A percentile compares a stretch with the other conserved stretches of the same genome.
Evolutionary conservation across 2,797 vertebrate species (phyloP).

Genomic region (Bovichtus variegatus): DNA sequence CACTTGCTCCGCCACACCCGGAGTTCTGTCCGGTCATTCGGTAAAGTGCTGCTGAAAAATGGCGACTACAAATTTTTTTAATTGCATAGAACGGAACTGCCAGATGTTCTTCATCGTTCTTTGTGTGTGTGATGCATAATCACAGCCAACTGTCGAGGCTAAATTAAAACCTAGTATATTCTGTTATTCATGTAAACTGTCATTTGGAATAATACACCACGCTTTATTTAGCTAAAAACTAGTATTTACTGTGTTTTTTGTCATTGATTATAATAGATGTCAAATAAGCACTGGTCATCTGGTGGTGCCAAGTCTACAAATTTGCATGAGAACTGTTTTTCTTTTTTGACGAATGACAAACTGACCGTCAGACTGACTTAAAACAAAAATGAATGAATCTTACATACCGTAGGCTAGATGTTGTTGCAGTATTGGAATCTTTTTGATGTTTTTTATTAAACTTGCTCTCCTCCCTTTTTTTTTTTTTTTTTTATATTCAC

Average conservation of each 20-base stretch:
- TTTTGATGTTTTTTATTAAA: not conserved
- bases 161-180: not conserved
- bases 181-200: not conserved
- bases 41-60: not conserved
- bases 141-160: not conserved
- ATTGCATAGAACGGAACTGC: not conserved
- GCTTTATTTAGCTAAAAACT: not conserved
- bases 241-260: not conserved
- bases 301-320: no score
- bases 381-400: not conserved
- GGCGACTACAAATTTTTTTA: no score
- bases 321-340: no score
- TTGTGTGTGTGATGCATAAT: not conserved
- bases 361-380: no score
- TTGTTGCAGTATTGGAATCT: not conserved
- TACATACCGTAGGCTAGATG: not conserved
- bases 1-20: not conserved
- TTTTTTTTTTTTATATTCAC: slow-evolving; percentile 1
- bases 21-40: not conserved
- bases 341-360: no score
- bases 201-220: not conserved
- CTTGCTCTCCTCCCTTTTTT: not conserved
- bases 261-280: not conserved
- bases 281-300: not conserved
- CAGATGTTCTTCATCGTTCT: not conserved